Base-by-base conservation (phyloP, 1,140 invertebrate genomes). In the Conopomorpha cramerella region DNA sequence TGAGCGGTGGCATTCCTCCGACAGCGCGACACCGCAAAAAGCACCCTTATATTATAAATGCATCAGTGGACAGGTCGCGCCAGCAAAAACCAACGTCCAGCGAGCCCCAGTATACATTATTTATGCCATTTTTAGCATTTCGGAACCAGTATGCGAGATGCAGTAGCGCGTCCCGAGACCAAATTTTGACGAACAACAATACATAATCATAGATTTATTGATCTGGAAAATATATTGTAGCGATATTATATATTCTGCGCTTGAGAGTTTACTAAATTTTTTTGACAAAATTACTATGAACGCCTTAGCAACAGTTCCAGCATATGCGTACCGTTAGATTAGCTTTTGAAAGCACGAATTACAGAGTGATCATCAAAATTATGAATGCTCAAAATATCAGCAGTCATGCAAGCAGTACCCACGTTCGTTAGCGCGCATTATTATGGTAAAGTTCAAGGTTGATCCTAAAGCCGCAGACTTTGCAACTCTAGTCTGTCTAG, bases 1-100 rank as follows among this genome's bases (percentile, higher is more conserved):
- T 67, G 71, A 74, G 66, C 68, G 66, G 64, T 68, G 59, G 59
- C 70, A 74, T 74, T 74, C 70, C 70, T 47, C 59, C 53, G 52
- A 55, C 43, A 54, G 46, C 48, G 58, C 45, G 49, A 67, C 63
- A 50, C 38, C 55, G 64, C 66, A 73, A 73, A 73, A 74, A 71
- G 64, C 64, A 68, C 68, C 68, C 68, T 74, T 71, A 70, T 74
- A 74, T 74, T 74, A 74, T 74, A 74, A 74, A 74, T 74, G 70
- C 70, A 74, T 74, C 70, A 68, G 66, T 65, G 64, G 66, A 68
- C 66, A 71, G 62, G 62, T 58, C 60, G 58, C 44, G 41, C 55
- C 57, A 51, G 53, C 59, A 62, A 74, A 74, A 74, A 74, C 68
- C 68, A 45, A 42, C 60, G 49, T 30, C 38, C 50, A 45, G 57